A percentile compares a stretch with the other conserved stretches of the same genome.
These are phyloP conservation scores for Chloebia gouldiae DNA, from an alignment of 2,113 vertebrate species.

Conservation along the genomic window DNA sequence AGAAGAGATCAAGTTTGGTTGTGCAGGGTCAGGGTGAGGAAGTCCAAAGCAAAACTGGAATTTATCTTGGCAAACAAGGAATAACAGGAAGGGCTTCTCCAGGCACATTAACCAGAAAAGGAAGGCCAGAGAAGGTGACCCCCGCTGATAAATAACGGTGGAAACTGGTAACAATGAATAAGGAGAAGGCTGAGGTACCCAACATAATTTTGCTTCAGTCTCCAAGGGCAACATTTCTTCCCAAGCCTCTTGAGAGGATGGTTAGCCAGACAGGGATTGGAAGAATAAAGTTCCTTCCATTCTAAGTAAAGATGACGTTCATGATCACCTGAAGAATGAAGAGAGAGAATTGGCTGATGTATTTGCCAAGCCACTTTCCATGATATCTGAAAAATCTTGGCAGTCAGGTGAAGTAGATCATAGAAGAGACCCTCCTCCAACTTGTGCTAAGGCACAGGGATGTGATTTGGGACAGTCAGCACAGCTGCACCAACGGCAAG, in stretches of 20 bases:
- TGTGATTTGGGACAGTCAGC: background rate
- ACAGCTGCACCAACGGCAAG: background rate
- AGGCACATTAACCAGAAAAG: background rate
- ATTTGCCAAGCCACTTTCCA: background rate
- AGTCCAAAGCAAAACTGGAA: background rate
- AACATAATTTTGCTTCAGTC: background rate
- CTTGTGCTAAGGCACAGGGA: background rate
- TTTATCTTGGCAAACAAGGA: background rate
- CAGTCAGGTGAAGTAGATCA: background rate
- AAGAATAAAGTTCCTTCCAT: background rate
- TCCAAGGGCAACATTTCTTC: background rate
- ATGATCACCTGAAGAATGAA: background rate
- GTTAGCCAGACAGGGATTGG: background rate
- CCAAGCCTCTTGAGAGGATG: background rate
- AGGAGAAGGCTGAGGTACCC: background rate
- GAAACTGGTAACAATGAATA: background rate
- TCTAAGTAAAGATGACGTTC: background rate
- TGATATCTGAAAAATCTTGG: background rate
- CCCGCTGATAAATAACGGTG: background rate
- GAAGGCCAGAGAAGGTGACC: background rate
- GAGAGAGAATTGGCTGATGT: background rate
- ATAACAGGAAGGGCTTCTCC: background rate
- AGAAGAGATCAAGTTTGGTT: background rate
- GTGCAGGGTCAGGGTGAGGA: background rate
- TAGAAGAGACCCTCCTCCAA: background rate